A percentile compares a stretch with the other conserved stretches of the same genome.
Evolutionary conservation across 2,888 invertebrate genomes (phyloP).

Genomic region (Leptopterna dolabrata): DNA sequence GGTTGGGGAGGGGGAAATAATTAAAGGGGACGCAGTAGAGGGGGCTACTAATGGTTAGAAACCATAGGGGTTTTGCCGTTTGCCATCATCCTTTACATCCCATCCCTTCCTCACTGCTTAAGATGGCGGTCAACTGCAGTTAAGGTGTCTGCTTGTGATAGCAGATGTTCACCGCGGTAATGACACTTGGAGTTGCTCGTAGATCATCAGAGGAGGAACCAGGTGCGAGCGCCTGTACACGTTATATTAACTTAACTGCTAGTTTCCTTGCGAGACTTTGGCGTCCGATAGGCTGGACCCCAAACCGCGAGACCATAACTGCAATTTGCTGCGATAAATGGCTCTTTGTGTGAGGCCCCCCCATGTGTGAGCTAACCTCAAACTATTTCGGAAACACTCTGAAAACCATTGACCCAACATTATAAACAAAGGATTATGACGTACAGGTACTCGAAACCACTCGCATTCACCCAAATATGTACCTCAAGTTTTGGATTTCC

Average conservation of each 20-base stretch:
- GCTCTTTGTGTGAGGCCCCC: neutral
- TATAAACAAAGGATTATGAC: no score
- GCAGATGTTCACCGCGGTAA: slow-evolving; percentile 52
- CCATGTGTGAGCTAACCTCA: neutral
- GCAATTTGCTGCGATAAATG: neutral
- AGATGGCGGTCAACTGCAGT: slow-evolving; percentile 51
- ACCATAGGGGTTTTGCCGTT: slow-evolving; percentile 6
- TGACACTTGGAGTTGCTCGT: slow-evolving; percentile 51
- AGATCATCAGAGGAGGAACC: slow-evolving; percentile 37
- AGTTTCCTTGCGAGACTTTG: neutral
- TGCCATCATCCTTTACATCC: neutral
- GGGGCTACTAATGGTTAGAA: slow-evolving; percentile 4
- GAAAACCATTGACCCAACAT: neutral
- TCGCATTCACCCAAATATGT: no score
- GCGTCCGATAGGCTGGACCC: neutral
- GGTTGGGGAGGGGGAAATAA: neutral
- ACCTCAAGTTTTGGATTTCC: no score
- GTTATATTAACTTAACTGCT: slow-evolving; percentile 34
- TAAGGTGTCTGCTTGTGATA: slow-evolving; percentile 42
- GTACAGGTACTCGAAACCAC: no score
- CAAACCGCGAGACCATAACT: neutral
- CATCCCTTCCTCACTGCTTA: neutral
- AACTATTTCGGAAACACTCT: neutral
- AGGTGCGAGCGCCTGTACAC: slow-evolving; percentile 30
- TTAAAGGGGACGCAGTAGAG: neutral